phyloP scores from a whole-genome alignment of 2,888 invertebrate genomes.

The Sericinus montela region DNA sequence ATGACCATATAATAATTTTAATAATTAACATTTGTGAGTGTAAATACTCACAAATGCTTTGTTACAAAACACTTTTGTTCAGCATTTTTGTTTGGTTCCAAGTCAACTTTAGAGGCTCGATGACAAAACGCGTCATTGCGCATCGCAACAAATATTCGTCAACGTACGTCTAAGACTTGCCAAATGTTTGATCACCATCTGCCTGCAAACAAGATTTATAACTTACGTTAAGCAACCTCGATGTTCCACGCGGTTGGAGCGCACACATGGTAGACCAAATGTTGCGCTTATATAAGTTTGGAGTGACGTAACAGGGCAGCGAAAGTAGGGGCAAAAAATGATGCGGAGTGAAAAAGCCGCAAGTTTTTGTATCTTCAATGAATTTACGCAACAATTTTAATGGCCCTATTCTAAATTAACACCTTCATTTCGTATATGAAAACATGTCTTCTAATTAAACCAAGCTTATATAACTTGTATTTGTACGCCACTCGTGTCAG shows the following conservation, averaged over 20 bases:
- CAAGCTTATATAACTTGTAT: too few relatives aligned
- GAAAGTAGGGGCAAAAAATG: slow-evolving; percentile 12
- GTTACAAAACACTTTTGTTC: too few relatives aligned
- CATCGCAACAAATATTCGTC: not conserved
- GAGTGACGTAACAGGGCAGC: slow-evolving; percentile 13
- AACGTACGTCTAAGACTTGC: slow-evolving; percentile 8
- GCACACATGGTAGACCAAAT: slow-evolving; percentile 12
- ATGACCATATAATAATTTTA: too few relatives aligned
- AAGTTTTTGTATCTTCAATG: slow-evolving; percentile 1
- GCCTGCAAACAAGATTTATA: slow-evolving; percentile 11
- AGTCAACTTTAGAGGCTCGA: not conserved
- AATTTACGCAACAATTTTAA: not conserved
- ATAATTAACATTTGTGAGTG: too few relatives aligned
- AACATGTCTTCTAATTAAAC: too few relatives aligned
- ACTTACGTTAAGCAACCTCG: not conserved
- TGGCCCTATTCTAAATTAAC: too few relatives aligned
- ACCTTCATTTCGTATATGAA: too few relatives aligned
- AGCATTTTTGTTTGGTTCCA: too few relatives aligned
- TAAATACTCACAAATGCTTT: too few relatives aligned
- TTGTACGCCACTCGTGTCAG: too few relatives aligned
- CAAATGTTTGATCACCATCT: slow-evolving; percentile 10
- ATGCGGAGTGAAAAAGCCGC: slow-evolving; percentile 8
- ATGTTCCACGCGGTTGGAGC: slow-evolving; percentile 10
- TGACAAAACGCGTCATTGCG: slow-evolving; percentile 2
- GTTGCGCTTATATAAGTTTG: slow-evolving; percentile 5